phyloP scores from a whole-genome alignment of 2,888 invertebrate genomes.

The Melikaiella ostensackeni region DNA sequence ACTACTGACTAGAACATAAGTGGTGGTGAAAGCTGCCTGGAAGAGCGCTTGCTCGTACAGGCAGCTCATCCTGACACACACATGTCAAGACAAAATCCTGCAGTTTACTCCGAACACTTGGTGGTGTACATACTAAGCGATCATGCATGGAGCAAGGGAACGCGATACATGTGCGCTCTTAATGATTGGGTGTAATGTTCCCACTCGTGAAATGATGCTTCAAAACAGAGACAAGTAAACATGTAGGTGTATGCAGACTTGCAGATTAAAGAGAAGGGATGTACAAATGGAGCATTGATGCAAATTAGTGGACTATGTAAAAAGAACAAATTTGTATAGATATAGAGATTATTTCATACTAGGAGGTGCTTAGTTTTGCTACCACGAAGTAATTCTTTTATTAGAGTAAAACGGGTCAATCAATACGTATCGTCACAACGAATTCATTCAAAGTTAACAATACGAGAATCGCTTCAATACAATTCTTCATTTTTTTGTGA shows the following conservation, averaged over 20 bases:
- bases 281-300: conserved; percentile 10
- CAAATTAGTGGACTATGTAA: background rate
- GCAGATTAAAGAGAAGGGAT: conserved; percentile 30
- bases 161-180: conserved; percentile 34
- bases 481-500: too few species aligned
- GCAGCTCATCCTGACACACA: conserved; percentile 13
- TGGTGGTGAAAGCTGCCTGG: conserved; percentile 22
- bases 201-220: conserved; percentile 23
- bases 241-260: conserved; percentile 11
- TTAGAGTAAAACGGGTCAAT: too few species aligned
- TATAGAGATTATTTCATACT: too few species aligned
- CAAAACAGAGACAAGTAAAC: conserved; percentile 21
- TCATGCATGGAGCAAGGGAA: conserved; percentile 35
- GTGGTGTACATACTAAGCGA: conserved; percentile 13
- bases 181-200: conserved; percentile 34
- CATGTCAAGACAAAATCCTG: conserved; percentile 22
- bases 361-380: too few species aligned
- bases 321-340: too few species aligned
- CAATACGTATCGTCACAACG: too few species aligned
- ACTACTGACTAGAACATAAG: conserved; percentile 30
- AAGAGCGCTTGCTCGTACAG: conserved; percentile 24
- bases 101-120: conserved; percentile 37
- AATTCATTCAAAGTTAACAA: too few species aligned
- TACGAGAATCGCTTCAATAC: too few species aligned
- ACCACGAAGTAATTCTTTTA: too few species aligned